phyloP scores from a whole-genome alignment of 2,113 vertebrate species.

The Glaucomys volans region DNA sequence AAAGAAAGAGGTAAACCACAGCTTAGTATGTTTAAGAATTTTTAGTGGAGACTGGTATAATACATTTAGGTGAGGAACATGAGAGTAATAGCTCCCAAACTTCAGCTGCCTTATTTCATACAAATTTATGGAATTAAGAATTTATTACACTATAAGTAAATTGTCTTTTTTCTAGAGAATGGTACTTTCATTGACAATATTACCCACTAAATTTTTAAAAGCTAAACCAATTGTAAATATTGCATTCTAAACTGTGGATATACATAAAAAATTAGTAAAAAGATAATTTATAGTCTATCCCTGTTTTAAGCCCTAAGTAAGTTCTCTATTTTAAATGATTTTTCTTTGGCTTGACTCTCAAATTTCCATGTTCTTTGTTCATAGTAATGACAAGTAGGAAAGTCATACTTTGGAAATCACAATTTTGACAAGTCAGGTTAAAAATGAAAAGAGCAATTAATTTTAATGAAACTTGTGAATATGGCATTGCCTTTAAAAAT shows the following conservation, averaged over 20 bases:
- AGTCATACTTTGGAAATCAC: neutral
- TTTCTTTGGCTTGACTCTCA: neutral
- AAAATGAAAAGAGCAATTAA: conserved; percentile 46
- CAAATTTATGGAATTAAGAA: neutral
- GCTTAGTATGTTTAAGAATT: neutral
- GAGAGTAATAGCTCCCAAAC: neutral
- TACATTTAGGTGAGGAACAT: neutral
- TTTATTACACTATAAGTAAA: neutral
- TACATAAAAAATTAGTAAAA: neutral
- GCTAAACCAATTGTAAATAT: neutral
- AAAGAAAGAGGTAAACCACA: accelerated
- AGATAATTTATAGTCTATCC: neutral
- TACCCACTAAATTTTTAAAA: neutral
- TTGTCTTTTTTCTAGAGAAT: neutral
- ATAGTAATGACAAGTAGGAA: neutral
- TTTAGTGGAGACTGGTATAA: neutral
- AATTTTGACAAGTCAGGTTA: conserved; percentile 32
- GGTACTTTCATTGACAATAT: neutral
- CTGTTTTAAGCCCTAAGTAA: neutral
- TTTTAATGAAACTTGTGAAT: conserved; percentile 45
- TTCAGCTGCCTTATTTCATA: neutral
- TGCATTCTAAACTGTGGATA: neutral
- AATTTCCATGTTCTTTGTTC: neutral
- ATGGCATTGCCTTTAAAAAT: neutral
- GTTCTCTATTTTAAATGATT: neutral